Evolutionary conservation across 2,113 vertebrate genomes (phyloP).

Genomic region (Australoheros scitulus): DNA sequence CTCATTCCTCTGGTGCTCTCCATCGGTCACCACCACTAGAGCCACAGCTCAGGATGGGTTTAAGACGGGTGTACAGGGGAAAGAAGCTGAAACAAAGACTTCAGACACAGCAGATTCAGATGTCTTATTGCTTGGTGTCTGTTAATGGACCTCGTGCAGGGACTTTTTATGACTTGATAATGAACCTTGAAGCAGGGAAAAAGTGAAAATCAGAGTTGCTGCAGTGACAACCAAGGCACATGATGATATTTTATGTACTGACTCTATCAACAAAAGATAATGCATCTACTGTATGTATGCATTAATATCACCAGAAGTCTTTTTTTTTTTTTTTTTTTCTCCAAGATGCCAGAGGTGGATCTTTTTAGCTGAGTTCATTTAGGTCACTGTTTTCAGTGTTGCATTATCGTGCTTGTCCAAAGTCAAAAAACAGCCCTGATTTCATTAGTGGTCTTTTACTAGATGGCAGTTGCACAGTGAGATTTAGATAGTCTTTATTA

Average conservation of each 20-base stretch:
- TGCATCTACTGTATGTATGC: conserved; percentile 19
- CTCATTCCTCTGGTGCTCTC: conserved; percentile 96
- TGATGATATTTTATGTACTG: background rate
- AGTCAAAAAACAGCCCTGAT: conserved; percentile 14
- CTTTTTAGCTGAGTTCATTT: background rate
- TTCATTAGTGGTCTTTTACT: conserved; percentile 27
- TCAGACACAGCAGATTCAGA: conserved; percentile 39
- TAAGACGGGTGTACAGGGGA: conserved; percentile 21
- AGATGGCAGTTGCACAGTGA: conserved; percentile 43
- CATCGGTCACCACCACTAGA: conserved; percentile 94
- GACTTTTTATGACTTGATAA: conserved; percentile 7
- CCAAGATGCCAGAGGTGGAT: background rate
- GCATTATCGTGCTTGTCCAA: conserved; percentile 16
- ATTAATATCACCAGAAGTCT: conserved; percentile 16
- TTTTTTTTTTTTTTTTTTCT: background rate
- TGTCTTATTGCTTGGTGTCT: conserved; percentile 49
- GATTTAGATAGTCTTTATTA: conserved; percentile 20
- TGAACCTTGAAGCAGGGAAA: background rate
- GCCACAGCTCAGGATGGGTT: background rate
- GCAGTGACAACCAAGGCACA: background rate
- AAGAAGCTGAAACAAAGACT: conserved; percentile 33
- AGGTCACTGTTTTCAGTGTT: conserved; percentile 24
- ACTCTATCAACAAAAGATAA: background rate
- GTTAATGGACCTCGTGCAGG: conserved; percentile 17
- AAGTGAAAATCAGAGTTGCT: background rate